Evolutionary conservation across 2,113 vertebrate genomes (phyloP), one percentile per base, ranked within the genome.

Genomic region (Melozone crissalis): DNA sequence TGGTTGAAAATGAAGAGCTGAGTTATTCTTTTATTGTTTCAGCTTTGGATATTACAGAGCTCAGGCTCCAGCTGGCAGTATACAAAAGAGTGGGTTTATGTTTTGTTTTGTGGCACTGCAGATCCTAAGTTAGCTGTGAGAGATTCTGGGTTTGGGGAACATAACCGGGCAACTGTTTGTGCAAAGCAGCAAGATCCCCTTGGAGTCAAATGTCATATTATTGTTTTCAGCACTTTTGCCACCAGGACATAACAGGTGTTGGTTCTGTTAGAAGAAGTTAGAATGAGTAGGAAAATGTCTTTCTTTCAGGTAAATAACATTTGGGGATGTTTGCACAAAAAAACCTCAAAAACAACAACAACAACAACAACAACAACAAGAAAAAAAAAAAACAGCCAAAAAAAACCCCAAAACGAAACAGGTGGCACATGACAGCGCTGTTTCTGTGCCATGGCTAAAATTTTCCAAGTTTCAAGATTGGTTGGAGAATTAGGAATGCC

Each of bases 21-120:
- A 86, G 78, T 47, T 33, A 35, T 81, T 86, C 63, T 81, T 90
- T 74, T 63, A 92, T 95, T 92, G 49, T 84, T 90, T 92, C 68
- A 20, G 31, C 72, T 86, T 86, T 72, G 72, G 61, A 61, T 91
- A 92, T 92, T 93, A 85, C 49, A 83, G 49, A 86, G 68, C 88
- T 81, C 55, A 80, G 76, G 65, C 86, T 95, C 80, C 94, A 95
- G 91, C 87, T 97, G 91, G 93, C 87, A 93, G 66, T 58, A 87
- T 19, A 81, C 58, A 92, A 90, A 91, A 81, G 90, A 93, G 86
- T 89, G 65, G 76, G 61, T 9, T 93, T 96, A 74, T 77, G 73
- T 89, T 92, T 85, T 84, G 63, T 84, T 97, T 86, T 81, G n/a
- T 61, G 68, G 83, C 51, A 80, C 30, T 89, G 76, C 91, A 92